Evolutionary conservation across 2,797 vertebrate genomes (phyloP).

Genomic region (Melanotaenia pygmaea): DNA sequence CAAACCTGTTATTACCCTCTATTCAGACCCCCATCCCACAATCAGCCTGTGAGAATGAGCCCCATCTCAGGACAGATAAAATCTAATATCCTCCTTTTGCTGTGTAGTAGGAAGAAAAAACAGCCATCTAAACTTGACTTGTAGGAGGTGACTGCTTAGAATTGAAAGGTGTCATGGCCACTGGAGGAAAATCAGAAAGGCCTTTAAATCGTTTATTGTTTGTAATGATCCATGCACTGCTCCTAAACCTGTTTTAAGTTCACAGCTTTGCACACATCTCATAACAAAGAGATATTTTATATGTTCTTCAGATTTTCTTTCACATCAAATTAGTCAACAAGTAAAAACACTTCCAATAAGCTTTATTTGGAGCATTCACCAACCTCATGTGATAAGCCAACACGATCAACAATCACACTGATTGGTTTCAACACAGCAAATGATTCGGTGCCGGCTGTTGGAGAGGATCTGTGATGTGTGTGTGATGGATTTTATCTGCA

Average conservation of each 20-base stretch:
- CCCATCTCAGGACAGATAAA: slow-evolving; percentile 81
- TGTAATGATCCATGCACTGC: slow-evolving; percentile 14
- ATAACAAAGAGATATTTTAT: background rate
- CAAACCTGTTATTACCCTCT: slow-evolving; percentile 88
- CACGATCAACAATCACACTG: background rate
- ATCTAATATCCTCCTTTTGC: slow-evolving; percentile 79
- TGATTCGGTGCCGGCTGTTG: slow-evolving; percentile 58
- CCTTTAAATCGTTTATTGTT: slow-evolving; percentile 26
- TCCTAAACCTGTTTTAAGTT: background rate
- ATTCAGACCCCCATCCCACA: slow-evolving; percentile 80
- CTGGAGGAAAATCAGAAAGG: slow-evolving; percentile 13
- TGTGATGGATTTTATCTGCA: slow-evolving; percentile 71
- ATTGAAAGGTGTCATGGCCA: slow-evolving; percentile 14
- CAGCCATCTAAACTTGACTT: slow-evolving; percentile 54
- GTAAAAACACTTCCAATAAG: slow-evolving; percentile 34
- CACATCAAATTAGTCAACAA: background rate
- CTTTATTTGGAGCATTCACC: slow-evolving; percentile 33
- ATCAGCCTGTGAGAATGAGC: slow-evolving; percentile 82
- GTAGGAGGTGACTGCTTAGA: slow-evolving; percentile 11
- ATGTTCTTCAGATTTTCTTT: background rate
- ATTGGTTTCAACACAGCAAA: slow-evolving; percentile 51
- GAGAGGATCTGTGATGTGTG: slow-evolving; percentile 58
- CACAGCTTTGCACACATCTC: background rate
- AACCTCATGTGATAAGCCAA: slow-evolving; percentile 34
- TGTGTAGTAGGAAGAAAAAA: slow-evolving; percentile 52